A percentile compares a stretch with the other conserved stretches of the same genome.
Conservation (phyloP, 2,888 invertebrate species). For the Polydrusus tereticollis region DNA sequence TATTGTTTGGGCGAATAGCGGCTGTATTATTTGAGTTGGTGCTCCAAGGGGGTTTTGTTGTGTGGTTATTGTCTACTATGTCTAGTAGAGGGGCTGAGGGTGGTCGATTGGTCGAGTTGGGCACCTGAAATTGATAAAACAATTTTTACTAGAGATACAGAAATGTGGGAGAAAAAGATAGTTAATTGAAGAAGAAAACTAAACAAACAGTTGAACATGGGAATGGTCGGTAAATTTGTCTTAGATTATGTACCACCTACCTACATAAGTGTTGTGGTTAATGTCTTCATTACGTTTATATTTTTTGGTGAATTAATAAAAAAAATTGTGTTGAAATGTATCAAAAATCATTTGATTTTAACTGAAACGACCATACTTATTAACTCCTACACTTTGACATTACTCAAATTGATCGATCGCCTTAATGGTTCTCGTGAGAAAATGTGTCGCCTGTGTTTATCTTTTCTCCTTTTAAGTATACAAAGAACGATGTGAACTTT, state of each 20-base stretch:
- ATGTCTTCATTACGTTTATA: no score
- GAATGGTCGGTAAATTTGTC: no score
- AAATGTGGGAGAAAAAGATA: no score
- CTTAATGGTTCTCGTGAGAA: neutral
- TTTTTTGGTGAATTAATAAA: no score
- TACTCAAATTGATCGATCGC: neutral
- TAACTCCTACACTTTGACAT: neutral
- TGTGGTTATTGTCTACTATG: conserved; percentile 68
- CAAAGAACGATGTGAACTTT: conserved; percentile 2
- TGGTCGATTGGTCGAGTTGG: conserved; percentile 70
- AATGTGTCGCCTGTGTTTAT: neutral
- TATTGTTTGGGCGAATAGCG: conserved; percentile 75
- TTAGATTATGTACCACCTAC: no score
- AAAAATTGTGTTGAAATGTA: no score
- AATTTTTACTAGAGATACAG: no score
- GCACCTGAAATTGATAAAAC: conserved; percentile 30
- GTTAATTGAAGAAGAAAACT: no score
- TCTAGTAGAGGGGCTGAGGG: conserved; percentile 85
- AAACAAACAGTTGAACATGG: no score
- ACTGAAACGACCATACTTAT: neutral
- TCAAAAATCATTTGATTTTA: no score
- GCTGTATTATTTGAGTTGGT: conserved; percentile 69
- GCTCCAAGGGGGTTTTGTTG: conserved; percentile 68
- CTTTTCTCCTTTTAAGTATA: neutral
- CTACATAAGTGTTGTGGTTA: no score